Conservation (phyloP, 2,797 vertebrate genomes). For the Sarcoramphus papa region DNA sequence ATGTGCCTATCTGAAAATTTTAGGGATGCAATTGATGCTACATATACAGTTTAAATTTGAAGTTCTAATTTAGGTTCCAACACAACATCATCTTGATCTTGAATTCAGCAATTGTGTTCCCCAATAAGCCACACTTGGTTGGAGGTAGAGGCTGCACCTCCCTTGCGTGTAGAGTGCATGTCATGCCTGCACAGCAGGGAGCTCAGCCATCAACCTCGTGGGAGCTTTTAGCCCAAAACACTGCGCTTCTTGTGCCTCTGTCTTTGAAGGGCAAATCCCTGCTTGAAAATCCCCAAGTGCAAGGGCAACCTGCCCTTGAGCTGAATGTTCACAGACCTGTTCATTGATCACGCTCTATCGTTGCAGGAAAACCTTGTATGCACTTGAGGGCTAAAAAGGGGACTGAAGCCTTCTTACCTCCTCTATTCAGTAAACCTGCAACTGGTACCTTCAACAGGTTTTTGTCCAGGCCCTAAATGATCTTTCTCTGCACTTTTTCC, state of each 20-base stretch:
- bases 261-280: not conserved
- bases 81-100: not conserved
- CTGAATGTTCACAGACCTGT: not conserved
- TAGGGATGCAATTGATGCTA: not conserved
- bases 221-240: not conserved
- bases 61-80: not conserved
- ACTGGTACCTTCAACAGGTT: not conserved
- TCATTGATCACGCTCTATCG: rapidly evolving
- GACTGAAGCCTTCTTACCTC: not conserved
- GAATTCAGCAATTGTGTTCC: not conserved
- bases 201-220: not conserved
- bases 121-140: too few species aligned
- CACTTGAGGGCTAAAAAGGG: too few species aligned
- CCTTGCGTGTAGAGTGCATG: rapidly evolving
- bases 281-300: not conserved
- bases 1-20: not conserved
- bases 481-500: not conserved
- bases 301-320: not conserved
- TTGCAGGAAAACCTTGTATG: not conserved
- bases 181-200: not conserved
- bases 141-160: not conserved
- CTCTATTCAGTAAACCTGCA: not conserved
- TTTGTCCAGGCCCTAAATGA: not conserved
- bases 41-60: not conserved
- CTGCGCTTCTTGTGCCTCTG: not conserved